Evolutionary conservation across 2,888 invertebrate genomes (phyloP).

Genomic region (Crossocerus cetratus): DNA sequence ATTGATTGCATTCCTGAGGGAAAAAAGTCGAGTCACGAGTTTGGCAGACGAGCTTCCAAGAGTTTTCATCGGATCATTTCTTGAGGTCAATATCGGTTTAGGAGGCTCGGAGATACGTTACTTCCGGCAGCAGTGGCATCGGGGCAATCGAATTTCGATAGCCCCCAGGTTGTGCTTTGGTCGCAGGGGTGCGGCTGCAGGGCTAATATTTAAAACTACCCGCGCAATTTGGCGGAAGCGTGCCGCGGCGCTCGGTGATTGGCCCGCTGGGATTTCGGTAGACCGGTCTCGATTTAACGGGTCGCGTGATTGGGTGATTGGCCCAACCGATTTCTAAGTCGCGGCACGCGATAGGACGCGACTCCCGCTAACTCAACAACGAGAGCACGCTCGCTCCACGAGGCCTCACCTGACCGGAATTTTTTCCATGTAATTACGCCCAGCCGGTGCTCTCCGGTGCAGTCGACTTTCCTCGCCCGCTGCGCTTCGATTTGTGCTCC

Average conservation of each 20-base stretch:
- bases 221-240: conserved; percentile 57
- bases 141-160: conserved; percentile 2
- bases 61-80: neutral
- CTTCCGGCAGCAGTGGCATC: conserved; percentile 30
- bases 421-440: conserved; percentile 72
- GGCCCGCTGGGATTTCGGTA: conserved; percentile 57
- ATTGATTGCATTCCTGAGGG: too few relatives aligned
- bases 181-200: neutral
- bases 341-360: conserved; percentile 64
- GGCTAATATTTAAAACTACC: conserved; percentile 58
- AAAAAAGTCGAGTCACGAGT: too few relatives aligned
- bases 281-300: conserved; percentile 44
- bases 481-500: neutral
- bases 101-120: conserved; percentile 19
- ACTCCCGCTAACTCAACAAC: conserved; percentile 67
- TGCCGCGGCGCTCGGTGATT: conserved; percentile 56
- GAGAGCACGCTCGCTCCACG: conserved; percentile 41
- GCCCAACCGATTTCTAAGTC: conserved; percentile 64
- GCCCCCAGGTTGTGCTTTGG: neutral
- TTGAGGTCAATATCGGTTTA: conserved; percentile 8
- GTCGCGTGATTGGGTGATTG: conserved; percentile 65
- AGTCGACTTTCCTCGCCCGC: conserved; percentile 17
- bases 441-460: conserved; percentile 31
- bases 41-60: too few relatives aligned
- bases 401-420: conserved; percentile 68